phyloP scores from a whole-genome alignment of 2,113 vertebrate species.

The Pyrgilauda ruficollis region DNA sequence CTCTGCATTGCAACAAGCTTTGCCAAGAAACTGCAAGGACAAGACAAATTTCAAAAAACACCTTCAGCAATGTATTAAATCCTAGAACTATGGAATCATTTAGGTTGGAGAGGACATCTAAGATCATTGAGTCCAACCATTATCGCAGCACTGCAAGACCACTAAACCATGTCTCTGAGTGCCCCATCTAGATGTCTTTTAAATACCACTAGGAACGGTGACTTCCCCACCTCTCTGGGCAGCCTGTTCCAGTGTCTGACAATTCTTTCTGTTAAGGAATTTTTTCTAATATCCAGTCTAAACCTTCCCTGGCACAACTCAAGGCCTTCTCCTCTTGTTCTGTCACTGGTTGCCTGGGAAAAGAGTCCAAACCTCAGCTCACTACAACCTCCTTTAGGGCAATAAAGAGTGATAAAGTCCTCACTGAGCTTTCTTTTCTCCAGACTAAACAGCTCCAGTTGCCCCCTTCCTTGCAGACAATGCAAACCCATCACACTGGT shows the following conservation, averaged over 20 bases:
- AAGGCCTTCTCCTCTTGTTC: not conserved
- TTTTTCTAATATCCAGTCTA: not conserved
- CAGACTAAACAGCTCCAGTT: too few relatives aligned
- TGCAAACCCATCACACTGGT: too few relatives aligned
- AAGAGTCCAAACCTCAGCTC: not conserved
- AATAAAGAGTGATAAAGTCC: too few relatives aligned
- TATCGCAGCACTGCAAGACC: not conserved
- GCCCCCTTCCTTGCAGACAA: not conserved
- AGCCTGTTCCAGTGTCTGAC: not conserved
- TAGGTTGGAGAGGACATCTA: not conserved
- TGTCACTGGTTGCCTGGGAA: not conserved
- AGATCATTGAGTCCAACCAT: not conserved
- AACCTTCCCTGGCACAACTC: not conserved
- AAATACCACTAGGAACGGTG: not conserved
- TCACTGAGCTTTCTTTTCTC: not conserved
- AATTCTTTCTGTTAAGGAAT: not conserved
- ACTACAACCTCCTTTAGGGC: accelerated
- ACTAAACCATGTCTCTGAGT: not conserved
- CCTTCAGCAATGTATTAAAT: not conserved
- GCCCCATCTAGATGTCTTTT: not conserved
- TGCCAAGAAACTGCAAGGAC: not conserved
- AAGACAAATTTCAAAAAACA: not conserved
- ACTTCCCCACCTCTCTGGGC: not conserved
- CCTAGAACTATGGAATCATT: not conserved
- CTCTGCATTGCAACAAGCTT: not conserved